Conservation (phyloP, 2,113 vertebrate genomes). For the Lasiurus cinereus region DNA sequence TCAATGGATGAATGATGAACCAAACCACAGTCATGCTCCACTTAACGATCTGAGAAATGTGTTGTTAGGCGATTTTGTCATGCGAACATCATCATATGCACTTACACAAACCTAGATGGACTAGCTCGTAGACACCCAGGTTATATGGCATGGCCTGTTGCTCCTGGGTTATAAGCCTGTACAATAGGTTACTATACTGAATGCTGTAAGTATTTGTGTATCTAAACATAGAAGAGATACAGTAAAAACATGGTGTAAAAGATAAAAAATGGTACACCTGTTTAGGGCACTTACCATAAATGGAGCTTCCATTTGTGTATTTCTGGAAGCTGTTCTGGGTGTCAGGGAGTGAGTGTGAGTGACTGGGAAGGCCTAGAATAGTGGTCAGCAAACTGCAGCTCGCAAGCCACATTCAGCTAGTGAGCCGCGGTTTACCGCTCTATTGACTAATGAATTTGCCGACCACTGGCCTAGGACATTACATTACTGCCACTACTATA, state of each 20-base stretch:
- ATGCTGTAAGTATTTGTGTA: background rate
- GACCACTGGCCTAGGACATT: too few species aligned
- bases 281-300: background rate
- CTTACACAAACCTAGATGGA: background rate
- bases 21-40: too few species aligned
- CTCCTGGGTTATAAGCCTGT: background rate
- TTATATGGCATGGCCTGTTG: accelerated
- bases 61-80: background rate
- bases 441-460: too few species aligned
- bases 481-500: too few species aligned
- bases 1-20: background rate
- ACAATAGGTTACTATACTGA: background rate
- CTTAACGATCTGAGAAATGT: background rate
- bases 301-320: background rate
- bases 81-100: accelerated
- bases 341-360: too few species aligned
- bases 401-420: too few species aligned
- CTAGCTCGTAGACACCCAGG: accelerated
- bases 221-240: too few species aligned
- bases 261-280: background rate
- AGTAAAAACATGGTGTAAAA: background rate
- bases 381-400: too few species aligned
- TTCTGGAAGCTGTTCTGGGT: background rate
- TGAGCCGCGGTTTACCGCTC: too few species aligned
- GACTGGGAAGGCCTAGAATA: too few species aligned